A percentile compares a stretch with the other conserved stretches of the same genome.
These are phyloP conservation scores for Macrobrachium rosenbergii DNA, from an alignment of 1,140 invertebrate genomes.

Conservation along the genomic window DNA sequence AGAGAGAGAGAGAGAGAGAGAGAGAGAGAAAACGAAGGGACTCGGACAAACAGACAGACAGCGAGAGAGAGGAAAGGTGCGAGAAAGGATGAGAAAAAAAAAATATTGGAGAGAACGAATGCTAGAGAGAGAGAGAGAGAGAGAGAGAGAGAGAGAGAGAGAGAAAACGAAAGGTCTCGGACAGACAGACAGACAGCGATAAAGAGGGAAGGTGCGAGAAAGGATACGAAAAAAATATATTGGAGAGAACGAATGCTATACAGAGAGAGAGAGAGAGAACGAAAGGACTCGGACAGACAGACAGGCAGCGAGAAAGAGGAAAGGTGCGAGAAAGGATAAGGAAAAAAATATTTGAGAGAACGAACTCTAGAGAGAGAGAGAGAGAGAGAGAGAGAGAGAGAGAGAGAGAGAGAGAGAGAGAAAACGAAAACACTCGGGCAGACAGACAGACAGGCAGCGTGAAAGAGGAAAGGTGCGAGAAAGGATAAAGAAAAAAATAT, in stretches of 20 bases:
- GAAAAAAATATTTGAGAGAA: background rate
- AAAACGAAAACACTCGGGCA: background rate
- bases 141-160: too few relatives aligned
- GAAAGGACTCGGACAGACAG: background rate
- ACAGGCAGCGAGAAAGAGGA: background rate
- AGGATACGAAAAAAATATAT: too few relatives aligned
- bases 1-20: too few relatives aligned
- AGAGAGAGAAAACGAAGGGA: background rate
- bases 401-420: too few relatives aligned
- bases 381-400: background rate
- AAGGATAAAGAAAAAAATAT: background rate
- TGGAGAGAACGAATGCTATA: too few relatives aligned
- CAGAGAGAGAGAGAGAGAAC: too few relatives aligned
- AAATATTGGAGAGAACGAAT: background rate
- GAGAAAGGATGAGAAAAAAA: background rate
- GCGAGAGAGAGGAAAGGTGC: background rate
- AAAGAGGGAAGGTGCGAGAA: too few relatives aligned
- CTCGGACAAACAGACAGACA: background rate
- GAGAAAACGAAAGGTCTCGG: background rate
- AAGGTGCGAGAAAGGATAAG: background rate
- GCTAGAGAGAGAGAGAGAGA: too few relatives aligned
- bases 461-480: background rate
- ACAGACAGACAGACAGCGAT: too few relatives aligned
- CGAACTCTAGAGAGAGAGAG: too few relatives aligned
- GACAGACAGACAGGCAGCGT: too few relatives aligned